Evolutionary conservation across 2,113 vertebrate species (phyloP), one percentile per base, ranked within the genome.

Genomic region (Apodemus sylvaticus): DNA sequence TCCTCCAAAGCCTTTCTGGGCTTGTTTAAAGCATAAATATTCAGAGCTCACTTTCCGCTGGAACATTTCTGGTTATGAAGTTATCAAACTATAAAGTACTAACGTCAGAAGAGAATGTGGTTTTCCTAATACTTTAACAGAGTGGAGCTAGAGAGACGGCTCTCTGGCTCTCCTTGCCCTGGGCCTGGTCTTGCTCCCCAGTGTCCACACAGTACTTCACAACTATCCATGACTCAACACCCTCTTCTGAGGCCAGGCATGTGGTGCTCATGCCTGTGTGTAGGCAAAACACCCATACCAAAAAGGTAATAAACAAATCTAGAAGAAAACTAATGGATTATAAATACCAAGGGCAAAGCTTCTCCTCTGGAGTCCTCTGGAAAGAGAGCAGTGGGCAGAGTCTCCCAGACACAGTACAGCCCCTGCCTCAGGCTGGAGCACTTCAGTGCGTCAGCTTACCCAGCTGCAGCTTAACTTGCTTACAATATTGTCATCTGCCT

Each of bases 11-110:
- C 14, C 58, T 87, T 86, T 90, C 66, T 60, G 88, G 73, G 82
- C 76, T 77, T 92, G 7, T 77, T 96, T 45, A 88, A 93, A 70
- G 55, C 39, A 26, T 93, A 93, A 92, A 93, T 92, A 96, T 45
- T 94, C 85, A 95, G 86, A 96, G 34, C 55, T 91, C 66, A 78
- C 93, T 97, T 97, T 96, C 60, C 70, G 79, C 76, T 66, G 71
- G 89, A 93, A 97, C 17, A 88, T 66, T 94, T 86, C 26, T 90
- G 71, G 24, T 86, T 62, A 83, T 83, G 55, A 93, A 88, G 93
- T 90, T 93, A 94, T 96, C 94, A 96, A 92, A 90, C 68, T 74
- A 48, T 53, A 94, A 90, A 90, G 90, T 86, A 68, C 66, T 91
- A 78, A 94, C 42, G 34, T 96, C 85, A 77, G 83, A 92, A 96